Percentiles rank a stretch among this genome's conserved stretches.
phyloP scores from a whole-genome alignment of 2,113 vertebrate genomes.

The Scopus umbretta region DNA sequence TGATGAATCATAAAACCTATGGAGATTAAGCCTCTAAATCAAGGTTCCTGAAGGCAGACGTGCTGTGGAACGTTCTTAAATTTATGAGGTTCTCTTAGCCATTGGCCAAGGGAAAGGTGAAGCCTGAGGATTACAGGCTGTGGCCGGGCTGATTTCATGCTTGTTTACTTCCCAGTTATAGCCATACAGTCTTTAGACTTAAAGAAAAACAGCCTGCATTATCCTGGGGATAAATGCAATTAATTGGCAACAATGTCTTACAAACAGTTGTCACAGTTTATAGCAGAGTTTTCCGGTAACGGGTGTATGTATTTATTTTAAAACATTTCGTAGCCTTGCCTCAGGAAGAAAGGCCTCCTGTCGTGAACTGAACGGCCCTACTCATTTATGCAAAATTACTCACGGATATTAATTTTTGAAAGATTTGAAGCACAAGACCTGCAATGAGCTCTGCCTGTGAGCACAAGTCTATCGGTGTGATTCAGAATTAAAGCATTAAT shows the following conservation, averaged over 20 bases:
- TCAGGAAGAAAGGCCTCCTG: neutral
- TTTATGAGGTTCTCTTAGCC: neutral
- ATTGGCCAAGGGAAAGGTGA: neutral
- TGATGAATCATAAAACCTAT: neutral
- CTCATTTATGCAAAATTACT: neutral
- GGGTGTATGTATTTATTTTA: neutral
- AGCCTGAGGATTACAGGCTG: neutral
- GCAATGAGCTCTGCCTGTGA: neutral
- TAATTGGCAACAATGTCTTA: neutral
- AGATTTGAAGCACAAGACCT: neutral
- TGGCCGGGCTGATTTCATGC: neutral
- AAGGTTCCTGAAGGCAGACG: neutral
- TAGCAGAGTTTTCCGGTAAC: neutral
- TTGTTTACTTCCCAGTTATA: neutral
- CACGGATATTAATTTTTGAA: neutral
- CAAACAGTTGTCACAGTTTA: neutral
- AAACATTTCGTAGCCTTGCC: neutral
- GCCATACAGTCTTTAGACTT: neutral
- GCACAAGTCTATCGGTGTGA: neutral
- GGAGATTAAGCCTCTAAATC: slow-evolving; percentile 11
- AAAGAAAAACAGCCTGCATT: neutral
- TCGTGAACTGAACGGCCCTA: neutral
- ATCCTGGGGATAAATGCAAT: neutral
- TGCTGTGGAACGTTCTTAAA: neutral
- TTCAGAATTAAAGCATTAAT: neutral